These are phyloP conservation scores for Apeltes quadracus DNA, from an alignment of 2,113 vertebrate genomes.

Conservation along the genomic window DNA sequence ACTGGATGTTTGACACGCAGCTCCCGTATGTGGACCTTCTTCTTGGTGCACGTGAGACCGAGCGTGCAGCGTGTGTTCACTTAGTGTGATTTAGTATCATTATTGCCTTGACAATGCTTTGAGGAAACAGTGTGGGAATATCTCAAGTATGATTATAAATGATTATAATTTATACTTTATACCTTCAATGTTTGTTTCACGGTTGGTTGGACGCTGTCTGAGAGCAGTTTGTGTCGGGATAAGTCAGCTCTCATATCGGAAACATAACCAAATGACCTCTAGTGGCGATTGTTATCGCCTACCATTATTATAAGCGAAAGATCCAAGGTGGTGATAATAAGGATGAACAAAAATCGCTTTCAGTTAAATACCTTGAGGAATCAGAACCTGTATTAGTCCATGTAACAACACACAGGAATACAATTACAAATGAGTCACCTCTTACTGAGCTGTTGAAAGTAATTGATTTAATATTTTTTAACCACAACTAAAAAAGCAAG, in stretches of 20 bases:
- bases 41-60: background rate
- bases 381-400: too few species aligned
- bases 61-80: background rate
- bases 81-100: background rate
- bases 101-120: background rate
- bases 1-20: slow-evolving; percentile 37
- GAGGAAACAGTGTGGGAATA: background rate
- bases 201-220: background rate
- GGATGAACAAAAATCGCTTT: background rate
- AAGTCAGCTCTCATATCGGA: background rate
- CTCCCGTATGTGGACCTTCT: background rate
- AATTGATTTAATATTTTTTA: background rate
- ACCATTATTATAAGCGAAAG: background rate
- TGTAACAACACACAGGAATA: background rate
- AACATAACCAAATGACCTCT: background rate
- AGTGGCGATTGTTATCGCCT: background rate
- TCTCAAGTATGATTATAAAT: too few species aligned
- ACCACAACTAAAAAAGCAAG: background rate
- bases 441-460: background rate
- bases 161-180: too few species aligned
- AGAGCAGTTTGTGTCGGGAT: background rate
- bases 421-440: background rate
- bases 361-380: background rate
- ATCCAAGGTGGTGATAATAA: background rate
- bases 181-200: too few species aligned